phyloP scores from a whole-genome alignment of 2,113 vertebrate genomes.

The Chitala chitala region DNA sequence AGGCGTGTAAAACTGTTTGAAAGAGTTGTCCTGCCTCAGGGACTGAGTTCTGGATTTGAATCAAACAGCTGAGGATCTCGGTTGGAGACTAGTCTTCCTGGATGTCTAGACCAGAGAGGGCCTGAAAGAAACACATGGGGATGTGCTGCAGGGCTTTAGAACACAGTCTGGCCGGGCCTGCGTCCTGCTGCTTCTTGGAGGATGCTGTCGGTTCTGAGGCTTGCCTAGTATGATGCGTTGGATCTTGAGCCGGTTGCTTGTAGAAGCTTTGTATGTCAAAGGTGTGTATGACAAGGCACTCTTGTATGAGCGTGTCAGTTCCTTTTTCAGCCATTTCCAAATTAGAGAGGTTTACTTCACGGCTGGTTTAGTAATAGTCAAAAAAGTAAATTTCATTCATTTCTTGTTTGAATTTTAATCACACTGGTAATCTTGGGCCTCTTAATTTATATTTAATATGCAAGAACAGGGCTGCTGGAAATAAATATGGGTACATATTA shows the following conservation, averaged over 20 bases:
- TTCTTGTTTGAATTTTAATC: not conserved
- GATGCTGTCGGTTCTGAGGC: not conserved
- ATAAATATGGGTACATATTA: no score
- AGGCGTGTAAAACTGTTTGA: not conserved
- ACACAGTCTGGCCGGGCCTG: not conserved
- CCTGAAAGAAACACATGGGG: not conserved
- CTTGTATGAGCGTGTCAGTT: not conserved
- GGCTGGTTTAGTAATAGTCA: not conserved
- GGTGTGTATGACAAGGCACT: not conserved
- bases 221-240: slow-evolving; percentile 1
- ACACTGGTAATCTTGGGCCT: not conserved
- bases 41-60: not conserved
- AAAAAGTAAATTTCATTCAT: not conserved
- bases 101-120: slow-evolving; percentile 9
- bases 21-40: not conserved
- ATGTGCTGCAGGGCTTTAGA: not conserved
- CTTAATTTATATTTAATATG: not conserved
- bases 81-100: not conserved
- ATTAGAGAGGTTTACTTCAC: not conserved
- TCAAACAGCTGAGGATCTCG: slow-evolving; percentile 1
- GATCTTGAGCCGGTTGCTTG: not conserved
- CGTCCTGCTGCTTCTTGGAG: not conserved
- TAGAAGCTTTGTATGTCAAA: not conserved
- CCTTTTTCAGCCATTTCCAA: not conserved
- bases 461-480: not conserved